Percentiles rank a stretch among this genome's conserved stretches.
Conservation (phyloP, 1,140 invertebrate species). For the Calephelis nemesis region DNA sequence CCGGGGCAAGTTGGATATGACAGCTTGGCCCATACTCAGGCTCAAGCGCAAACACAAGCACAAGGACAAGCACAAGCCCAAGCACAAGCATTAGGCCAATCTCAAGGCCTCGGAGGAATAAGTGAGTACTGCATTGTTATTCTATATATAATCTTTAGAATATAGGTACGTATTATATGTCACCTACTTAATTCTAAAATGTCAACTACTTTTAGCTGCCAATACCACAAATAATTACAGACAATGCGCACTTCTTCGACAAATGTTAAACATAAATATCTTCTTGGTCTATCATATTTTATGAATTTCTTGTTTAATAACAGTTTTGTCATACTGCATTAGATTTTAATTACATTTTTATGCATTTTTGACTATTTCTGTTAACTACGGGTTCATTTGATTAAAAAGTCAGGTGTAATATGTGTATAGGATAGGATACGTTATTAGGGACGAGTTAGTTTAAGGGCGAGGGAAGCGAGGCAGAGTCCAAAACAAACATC, state of each 20-base stretch:
- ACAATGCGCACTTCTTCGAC: no score
- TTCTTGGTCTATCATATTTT: no score
- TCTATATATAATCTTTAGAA: neutral
- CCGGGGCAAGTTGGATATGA: neutral
- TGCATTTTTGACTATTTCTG: no score
- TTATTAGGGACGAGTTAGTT: neutral
- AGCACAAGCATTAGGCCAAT: conserved; percentile 6
- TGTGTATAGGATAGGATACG: conserved; percentile 11
- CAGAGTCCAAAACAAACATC: conserved; percentile 13
- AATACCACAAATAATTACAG: no score
- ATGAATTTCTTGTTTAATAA: no score
- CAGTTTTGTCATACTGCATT: no score
- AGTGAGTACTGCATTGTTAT: neutral
- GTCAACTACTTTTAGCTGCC: no score
- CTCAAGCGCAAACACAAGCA: conserved; percentile 14
- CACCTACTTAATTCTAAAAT: no score
- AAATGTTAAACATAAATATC: no score
- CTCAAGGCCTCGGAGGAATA: neutral
- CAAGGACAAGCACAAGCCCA: conserved; percentile 17
- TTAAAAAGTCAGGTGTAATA: neutral
- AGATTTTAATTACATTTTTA: no score
- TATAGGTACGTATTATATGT: no score
- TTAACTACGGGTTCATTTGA: neutral
- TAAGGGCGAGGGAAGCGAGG: conserved; percentile 6
- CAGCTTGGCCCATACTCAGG: conserved; percentile 3